These are phyloP conservation scores for Plebejus argus DNA, from an alignment of 2,888 invertebrate species.

Conservation along the genomic window DNA sequence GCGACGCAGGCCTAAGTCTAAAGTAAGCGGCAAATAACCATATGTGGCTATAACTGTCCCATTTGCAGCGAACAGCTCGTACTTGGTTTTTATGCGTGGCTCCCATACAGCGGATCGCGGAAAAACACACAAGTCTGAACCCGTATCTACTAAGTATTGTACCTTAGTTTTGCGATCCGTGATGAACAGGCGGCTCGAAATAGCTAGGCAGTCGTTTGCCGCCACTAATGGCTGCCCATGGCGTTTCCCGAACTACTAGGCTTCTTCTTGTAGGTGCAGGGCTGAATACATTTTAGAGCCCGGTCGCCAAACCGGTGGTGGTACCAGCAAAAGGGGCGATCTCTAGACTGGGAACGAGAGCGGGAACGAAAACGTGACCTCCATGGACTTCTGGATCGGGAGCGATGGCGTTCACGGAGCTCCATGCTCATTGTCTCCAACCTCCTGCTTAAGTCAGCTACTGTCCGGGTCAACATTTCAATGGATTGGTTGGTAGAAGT, in stretches of 20 bases:
- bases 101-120: slow-evolving; percentile 34
- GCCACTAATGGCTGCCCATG: background rate
- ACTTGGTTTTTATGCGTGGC: slow-evolving; percentile 36
- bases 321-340: background rate
- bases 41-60: slow-evolving; percentile 45
- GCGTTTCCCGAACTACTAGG: slow-evolving; percentile 8
- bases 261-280: background rate
- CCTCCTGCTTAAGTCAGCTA: background rate
- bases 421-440: background rate
- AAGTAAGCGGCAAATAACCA: slow-evolving; percentile 32
- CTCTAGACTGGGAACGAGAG: background rate
- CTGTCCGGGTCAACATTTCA: background rate
- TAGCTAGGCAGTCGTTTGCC: slow-evolving; percentile 33
- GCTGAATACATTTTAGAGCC: background rate
- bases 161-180: slow-evolving; percentile 36
- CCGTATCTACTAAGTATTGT: slow-evolving; percentile 37
- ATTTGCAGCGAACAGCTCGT: slow-evolving; percentile 51
- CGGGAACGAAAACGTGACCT: background rate
- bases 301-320: background rate
- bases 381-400: background rate
- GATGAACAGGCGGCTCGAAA: slow-evolving; percentile 36
- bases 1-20: slow-evolving; percentile 40
- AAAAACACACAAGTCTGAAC: slow-evolving; percentile 39
- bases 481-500: too few species aligned
- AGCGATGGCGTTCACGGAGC: background rate